These are phyloP conservation scores for Hofmannophila pseudospretella DNA, from an alignment of 2,888 invertebrate genomes.

Conservation along the genomic window DNA sequence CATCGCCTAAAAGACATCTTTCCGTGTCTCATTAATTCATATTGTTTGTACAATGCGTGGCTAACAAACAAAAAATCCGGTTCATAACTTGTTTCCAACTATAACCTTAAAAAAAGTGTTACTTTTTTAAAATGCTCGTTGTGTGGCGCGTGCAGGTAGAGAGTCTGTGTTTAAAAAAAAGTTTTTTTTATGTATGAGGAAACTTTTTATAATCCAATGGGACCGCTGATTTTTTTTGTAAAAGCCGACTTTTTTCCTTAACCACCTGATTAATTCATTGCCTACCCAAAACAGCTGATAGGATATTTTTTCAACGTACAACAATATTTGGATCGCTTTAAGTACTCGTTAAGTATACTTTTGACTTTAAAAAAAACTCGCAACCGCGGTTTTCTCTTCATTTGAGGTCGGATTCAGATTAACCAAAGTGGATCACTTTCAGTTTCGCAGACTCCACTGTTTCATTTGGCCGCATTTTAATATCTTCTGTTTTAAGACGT, in stretches of 20 bases:
- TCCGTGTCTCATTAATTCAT: background rate
- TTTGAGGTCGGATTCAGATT: conserved; percentile 29
- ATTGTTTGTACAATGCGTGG: background rate
- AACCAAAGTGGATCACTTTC: conserved; percentile 35
- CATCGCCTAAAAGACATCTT: background rate
- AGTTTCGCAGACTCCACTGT: conserved; percentile 19
- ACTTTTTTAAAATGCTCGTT: conserved; percentile 5
- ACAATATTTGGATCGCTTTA: too few relatives aligned
- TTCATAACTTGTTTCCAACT: conserved; percentile 8
- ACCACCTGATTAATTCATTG: too few relatives aligned
- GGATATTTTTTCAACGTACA: too few relatives aligned
- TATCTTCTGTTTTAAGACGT: background rate
- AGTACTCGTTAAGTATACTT: too few relatives aligned
- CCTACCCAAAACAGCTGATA: too few relatives aligned
- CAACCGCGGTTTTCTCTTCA: conserved; percentile 23
- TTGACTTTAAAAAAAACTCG: background rate
- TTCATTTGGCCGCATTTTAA: background rate
- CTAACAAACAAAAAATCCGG: background rate
- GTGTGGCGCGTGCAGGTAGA: conserved; percentile 14
- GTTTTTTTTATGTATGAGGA: conserved; percentile 2
- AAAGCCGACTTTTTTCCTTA: background rate
- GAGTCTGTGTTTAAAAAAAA: conserved; percentile 7
- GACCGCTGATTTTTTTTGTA: background rate
- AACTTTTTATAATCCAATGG: too few relatives aligned
- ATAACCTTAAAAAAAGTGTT: conserved; percentile 8